Evolutionary conservation across 2,888 invertebrate species (phyloP).

Genomic region (Agriotes lineatus): DNA sequence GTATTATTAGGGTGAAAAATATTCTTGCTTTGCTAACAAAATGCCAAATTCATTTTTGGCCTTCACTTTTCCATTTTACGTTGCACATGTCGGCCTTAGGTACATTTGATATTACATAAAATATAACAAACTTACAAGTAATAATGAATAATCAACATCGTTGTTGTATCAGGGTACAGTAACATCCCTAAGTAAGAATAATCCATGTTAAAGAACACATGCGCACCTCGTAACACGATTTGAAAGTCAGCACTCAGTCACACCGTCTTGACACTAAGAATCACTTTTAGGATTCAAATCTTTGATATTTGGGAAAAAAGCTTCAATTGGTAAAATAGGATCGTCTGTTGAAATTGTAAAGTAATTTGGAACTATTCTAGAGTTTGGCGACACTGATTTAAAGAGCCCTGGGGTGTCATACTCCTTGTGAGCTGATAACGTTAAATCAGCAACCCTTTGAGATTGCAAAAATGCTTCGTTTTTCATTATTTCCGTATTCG

Average conservation of each 20-base stretch:
- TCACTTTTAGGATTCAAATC: constrained; percentile 43
- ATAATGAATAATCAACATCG: no score
- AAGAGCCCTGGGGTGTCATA: constrained; percentile 80
- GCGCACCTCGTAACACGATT: not conserved
- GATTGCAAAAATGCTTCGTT: constrained; percentile 70
- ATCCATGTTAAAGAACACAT: not conserved
- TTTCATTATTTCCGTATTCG: constrained; percentile 59
- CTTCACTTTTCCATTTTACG: no score
- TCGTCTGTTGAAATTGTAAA: constrained; percentile 84
- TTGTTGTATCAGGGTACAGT: no score
- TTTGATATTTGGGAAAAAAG: constrained; percentile 81
- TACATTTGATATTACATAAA: no score
- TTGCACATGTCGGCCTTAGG: no score
- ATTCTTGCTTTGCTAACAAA: no score
- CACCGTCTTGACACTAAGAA: not conserved
- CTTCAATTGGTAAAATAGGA: constrained; percentile 84
- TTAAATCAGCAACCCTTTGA: constrained; percentile 79
- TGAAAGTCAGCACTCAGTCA: not conserved
- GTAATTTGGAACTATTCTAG: constrained; percentile 75
- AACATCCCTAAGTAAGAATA: no score
- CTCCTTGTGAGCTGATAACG: constrained; percentile 79
- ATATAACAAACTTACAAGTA: no score
- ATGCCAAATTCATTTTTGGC: no score
- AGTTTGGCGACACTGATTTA: constrained; percentile 74
- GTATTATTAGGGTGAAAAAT: no score